Evolutionary conservation across 2,113 vertebrate species (phyloP).

Genomic region (Apteryx mantelli): DNA sequence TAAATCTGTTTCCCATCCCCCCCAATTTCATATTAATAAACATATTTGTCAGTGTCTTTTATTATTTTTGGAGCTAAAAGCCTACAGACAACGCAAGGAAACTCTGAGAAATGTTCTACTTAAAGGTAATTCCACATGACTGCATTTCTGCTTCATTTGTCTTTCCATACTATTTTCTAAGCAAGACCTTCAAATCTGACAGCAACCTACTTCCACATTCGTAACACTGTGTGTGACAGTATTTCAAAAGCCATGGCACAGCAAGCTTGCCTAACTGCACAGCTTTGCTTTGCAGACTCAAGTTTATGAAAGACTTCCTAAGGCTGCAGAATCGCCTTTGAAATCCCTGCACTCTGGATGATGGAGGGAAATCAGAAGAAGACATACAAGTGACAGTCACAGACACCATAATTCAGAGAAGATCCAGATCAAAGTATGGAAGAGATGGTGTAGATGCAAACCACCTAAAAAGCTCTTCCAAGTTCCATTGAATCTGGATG

Average conservation of each 20-base stretch:
- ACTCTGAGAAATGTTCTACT: not conserved
- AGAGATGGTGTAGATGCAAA: slow-evolving; percentile 27
- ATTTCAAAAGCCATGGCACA: not conserved
- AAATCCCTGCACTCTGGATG: not conserved
- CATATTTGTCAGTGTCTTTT: not conserved
- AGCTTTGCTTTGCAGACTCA: not conserved
- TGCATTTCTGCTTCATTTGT: slow-evolving; percentile 19
- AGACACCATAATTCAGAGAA: not conserved
- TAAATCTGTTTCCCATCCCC: not conserved
- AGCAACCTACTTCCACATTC: not conserved
- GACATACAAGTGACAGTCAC: not conserved
- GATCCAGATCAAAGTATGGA: slow-evolving; percentile 39
- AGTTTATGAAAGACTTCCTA: not conserved
- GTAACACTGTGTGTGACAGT: not conserved
- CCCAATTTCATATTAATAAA: not conserved
- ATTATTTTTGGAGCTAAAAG: not conserved
- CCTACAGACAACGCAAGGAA: not conserved
- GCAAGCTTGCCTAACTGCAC: not conserved
- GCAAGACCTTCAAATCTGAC: slow-evolving; percentile 4
- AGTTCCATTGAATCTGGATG: slow-evolving; percentile 59
- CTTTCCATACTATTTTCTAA: slow-evolving; percentile 21
- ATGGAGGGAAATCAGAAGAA: not conserved
- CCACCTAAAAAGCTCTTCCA: slow-evolving; percentile 53
- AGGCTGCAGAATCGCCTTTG: not conserved
- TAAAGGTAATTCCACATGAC: slow-evolving; percentile 22